phyloP scores from a whole-genome alignment of 2,797 vertebrate species.

The Rhinogobio ventralis region DNA sequence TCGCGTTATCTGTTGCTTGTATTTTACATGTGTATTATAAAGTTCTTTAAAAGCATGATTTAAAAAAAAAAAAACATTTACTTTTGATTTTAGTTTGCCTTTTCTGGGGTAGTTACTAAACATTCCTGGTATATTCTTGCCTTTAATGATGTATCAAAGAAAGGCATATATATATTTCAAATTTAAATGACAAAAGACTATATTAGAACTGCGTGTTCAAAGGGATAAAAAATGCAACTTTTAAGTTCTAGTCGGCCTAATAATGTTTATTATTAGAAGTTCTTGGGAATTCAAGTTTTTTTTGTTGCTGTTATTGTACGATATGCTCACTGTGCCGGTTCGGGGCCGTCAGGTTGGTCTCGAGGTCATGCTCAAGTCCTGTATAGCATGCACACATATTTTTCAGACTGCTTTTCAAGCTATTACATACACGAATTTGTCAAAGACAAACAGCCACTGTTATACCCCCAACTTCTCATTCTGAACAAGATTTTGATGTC shows the following conservation, averaged over 20 bases:
- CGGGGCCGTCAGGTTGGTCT: neutral
- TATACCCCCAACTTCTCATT: conserved; percentile 44
- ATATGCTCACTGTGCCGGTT: conserved; percentile 1
- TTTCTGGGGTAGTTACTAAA: conserved; percentile 59
- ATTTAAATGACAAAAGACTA: conserved; percentile 48
- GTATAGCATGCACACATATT: conserved; percentile 30
- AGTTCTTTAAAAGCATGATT: conserved; percentile 65
- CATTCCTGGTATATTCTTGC: conserved; percentile 61
- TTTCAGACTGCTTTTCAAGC: conserved; percentile 19
- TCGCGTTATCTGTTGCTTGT: conserved; percentile 58
- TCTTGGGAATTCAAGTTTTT: conserved; percentile 49
- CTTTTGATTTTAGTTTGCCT: conserved; percentile 55
- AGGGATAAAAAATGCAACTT: conserved; percentile 23
- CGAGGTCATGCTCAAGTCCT: conserved; percentile 42
- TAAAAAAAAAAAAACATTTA: conserved; percentile 38
- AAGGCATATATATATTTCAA: conserved; percentile 57
- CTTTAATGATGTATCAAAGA: conserved; percentile 57
- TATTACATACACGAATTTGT: conserved; percentile 61
- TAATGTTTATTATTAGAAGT: conserved; percentile 51
- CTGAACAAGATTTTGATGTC: conserved; percentile 74
- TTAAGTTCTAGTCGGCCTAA: conserved; percentile 58
- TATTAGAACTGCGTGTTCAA: conserved; percentile 34
- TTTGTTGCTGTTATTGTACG: neutral
- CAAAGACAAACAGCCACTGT: conserved; percentile 64
- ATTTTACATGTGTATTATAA: conserved; percentile 70